Evolutionary conservation across 2,888 invertebrate genomes (phyloP).

Genomic region (Hylaea fasciaria): DNA sequence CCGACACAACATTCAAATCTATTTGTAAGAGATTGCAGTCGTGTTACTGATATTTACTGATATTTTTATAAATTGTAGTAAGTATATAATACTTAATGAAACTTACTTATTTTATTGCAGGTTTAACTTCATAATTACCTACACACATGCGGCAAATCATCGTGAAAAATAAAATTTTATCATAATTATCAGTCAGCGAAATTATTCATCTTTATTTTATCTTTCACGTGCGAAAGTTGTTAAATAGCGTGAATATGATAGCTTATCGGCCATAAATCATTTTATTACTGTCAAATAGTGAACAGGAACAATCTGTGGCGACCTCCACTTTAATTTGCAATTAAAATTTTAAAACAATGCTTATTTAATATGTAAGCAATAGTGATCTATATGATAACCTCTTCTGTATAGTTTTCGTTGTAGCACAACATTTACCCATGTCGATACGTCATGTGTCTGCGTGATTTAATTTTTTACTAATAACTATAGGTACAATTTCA

Average conservation of each 20-base stretch:
- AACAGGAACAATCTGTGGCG: conserved; percentile 34
- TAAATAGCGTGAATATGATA: conserved; percentile 18
- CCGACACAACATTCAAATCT: too few species aligned
- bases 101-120: too few species aligned
- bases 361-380: conserved; percentile 37
- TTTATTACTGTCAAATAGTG: not conserved
- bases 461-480: conserved; percentile 18
- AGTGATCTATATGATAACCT: conserved; percentile 38
- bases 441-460: conserved; percentile 22
- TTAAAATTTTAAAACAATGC: conserved; percentile 38
- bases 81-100: too few species aligned
- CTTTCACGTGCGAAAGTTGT: conserved; percentile 25
- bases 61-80: too few species aligned
- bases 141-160: too few species aligned
- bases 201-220: conserved; percentile 5
- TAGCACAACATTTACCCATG: conserved; percentile 26
- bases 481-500: too few species aligned
- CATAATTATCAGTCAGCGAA: not conserved
- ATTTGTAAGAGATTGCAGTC: too few species aligned
- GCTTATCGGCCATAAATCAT: conserved; percentile 6
- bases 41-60: too few species aligned
- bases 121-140: too few species aligned
- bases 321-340: conserved; percentile 29
- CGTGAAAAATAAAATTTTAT: not conserved
- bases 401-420: conserved; percentile 20